phyloP scores from a whole-genome alignment of 1,140 invertebrate species.

The Latrodectus geometricus region DNA sequence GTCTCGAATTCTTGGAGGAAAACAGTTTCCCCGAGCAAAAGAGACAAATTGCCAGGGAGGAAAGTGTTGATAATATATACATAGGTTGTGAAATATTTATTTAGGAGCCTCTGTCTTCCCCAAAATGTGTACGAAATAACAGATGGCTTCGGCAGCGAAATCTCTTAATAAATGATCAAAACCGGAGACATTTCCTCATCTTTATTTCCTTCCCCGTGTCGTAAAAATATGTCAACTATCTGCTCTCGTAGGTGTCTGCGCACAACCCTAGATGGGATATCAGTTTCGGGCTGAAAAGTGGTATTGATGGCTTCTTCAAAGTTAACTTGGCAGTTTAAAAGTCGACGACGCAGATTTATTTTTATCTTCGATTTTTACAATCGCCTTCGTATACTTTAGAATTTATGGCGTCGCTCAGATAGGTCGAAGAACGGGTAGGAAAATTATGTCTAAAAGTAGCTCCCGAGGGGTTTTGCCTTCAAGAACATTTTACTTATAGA shows the following conservation, averaged over 20 bases:
- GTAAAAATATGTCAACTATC: neutral
- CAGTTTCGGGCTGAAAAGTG: neutral
- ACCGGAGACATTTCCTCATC: neutral
- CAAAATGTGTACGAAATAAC: neutral
- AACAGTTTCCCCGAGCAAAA: neutral
- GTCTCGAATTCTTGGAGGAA: no score
- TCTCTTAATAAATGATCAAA: neutral
- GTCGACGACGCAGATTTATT: neutral
- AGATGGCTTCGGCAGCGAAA: neutral
- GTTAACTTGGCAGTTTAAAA: constrained; percentile 1
- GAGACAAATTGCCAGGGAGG: neutral
- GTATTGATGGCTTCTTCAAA: neutral
- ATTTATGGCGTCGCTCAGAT: neutral
- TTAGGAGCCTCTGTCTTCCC: neutral
- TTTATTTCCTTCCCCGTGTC: neutral
- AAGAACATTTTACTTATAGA: neutral
- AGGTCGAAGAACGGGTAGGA: neutral
- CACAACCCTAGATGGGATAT: neutral
- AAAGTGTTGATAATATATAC: neutral
- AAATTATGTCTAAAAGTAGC: neutral
- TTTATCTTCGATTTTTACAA: neutral
- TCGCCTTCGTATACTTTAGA: neutral
- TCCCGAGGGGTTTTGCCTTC: neutral
- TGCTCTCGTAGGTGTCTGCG: neutral
- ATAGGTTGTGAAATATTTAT: neutral